Base-by-base conservation (phyloP, 2,888 invertebrate genomes). In the Slavum lentiscoides region DNA sequence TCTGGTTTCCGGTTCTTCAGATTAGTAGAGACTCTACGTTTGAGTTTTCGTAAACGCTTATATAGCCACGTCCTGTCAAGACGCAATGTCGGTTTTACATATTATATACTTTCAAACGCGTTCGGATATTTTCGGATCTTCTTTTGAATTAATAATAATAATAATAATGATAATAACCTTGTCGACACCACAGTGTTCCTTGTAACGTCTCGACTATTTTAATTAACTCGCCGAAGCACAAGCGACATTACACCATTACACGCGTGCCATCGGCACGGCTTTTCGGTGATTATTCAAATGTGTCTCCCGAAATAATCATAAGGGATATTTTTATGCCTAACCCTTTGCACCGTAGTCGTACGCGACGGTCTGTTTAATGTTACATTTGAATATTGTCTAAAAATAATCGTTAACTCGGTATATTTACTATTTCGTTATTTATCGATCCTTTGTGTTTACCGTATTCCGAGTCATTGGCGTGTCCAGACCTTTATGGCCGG, bases 41-140 rank as follows among this genome's bases (percentile, higher is more conserved):
- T 58, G 0, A 17, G 74, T 58, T 43, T 74, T 58, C 39, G 66
- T 17, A 11, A 21, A 66, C 66, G 39, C 23, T 58, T 7, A 21
- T n/a, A 53, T n/a, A 53, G 39, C 37, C 8, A 39, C 39, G 21
- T 39, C 23, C n/a, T 37, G 64, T 30, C 19, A 19, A 23, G 58
- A 59, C 39, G n/a, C n/a, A 23, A 59, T 13, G 19, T 43, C 6
- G 23, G 68, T 23, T 59, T 68, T 76, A 39, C 19, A 67, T 23
- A 49, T 53, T 43, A 43, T 43, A 43, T 19, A 59, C n/a, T 49
- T 2, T 5, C 43, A 6, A 62, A 43, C 15, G 43, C 39, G 23
- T 67, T 67, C 0, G 59, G 43, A 67, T 76, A 76, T 76, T 76
- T 76, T 76, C 59, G 59, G 75, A 76, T 59, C 43, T 23, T 59